Conservation (phyloP, 2,113 vertebrate species). For the Syrmaticus mikado region DNA sequence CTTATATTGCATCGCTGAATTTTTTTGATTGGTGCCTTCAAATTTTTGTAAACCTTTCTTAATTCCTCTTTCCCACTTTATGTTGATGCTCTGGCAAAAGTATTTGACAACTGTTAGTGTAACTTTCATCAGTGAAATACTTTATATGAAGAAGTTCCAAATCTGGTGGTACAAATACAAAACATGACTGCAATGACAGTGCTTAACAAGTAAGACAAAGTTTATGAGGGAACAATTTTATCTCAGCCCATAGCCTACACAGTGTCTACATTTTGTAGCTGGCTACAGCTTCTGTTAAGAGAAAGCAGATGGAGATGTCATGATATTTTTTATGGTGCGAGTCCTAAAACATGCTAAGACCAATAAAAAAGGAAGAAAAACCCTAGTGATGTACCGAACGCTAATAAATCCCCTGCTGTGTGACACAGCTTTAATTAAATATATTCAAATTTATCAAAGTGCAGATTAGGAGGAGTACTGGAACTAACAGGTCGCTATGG, state of each 20-base stretch:
- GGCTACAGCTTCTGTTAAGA: neutral
- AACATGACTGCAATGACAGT: neutral
- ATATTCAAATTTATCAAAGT: conserved; percentile 27
- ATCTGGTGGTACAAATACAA: neutral
- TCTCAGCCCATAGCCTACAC: neutral
- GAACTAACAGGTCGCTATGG: neutral
- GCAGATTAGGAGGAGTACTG: conserved; percentile 3
- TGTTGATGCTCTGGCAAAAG: conserved; percentile 21
- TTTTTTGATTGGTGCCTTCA: neutral
- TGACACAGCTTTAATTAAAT: conserved; percentile 52
- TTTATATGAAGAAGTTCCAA: neutral
- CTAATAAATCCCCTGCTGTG: conserved; percentile 24
- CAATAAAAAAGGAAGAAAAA: neutral
- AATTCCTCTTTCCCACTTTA: conserved; percentile 3
- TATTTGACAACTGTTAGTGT: neutral
- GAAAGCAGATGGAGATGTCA: conserved; percentile 25
- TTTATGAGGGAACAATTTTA: neutral
- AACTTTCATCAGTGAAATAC: neutral
- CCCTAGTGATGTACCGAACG: neutral
- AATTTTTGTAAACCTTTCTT: neutral
- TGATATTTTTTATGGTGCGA: conserved; percentile 12
- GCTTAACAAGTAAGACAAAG: neutral
- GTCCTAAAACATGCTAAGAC: conserved; percentile 21
- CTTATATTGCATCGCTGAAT: neutral
- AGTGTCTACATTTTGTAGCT: conserved; percentile 11